phyloP scores from a whole-genome alignment of 2,113 vertebrate species.

The Mystacornis crossleyi region DNA sequence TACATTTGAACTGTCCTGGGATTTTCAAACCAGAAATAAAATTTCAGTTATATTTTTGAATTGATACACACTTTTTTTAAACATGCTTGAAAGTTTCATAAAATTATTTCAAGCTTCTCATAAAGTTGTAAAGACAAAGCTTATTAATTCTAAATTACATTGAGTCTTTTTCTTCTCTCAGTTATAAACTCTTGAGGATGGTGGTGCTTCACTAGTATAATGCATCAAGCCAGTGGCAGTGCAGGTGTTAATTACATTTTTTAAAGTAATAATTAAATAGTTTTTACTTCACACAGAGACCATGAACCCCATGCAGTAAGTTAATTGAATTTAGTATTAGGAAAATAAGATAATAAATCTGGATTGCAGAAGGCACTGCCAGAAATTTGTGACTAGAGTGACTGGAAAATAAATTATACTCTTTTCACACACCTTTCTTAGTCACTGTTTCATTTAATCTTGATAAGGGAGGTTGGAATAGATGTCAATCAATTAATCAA shows the following conservation, averaged over 20 bases:
- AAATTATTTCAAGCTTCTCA: not conserved
- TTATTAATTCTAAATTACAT: not conserved
- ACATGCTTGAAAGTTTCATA: not conserved
- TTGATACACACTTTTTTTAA: not conserved
- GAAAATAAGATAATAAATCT: not conserved
- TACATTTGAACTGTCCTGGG: not conserved
- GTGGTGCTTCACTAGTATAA: not conserved
- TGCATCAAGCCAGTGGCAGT: not conserved
- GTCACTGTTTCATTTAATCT: not conserved
- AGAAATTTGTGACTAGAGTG: not conserved
- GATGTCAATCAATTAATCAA: too few relatives aligned
- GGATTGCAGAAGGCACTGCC: not conserved
- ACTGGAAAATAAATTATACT: not conserved
- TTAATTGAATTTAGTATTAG: not conserved
- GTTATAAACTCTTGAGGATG: not conserved
- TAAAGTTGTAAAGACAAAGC: not conserved
- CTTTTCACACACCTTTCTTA: not conserved
- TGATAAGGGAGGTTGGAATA: not conserved
- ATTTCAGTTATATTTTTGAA: not conserved
- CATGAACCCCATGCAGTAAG: not conserved
- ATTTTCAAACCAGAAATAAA: not conserved
- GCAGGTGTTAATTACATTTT: constrained; percentile 28
- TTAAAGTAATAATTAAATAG: not conserved
- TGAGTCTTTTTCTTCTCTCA: not conserved
- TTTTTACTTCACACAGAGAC: not conserved